Evolutionary conservation across 2,888 invertebrate genomes (phyloP).

Genomic region (Eurytoma adleriae): DNA sequence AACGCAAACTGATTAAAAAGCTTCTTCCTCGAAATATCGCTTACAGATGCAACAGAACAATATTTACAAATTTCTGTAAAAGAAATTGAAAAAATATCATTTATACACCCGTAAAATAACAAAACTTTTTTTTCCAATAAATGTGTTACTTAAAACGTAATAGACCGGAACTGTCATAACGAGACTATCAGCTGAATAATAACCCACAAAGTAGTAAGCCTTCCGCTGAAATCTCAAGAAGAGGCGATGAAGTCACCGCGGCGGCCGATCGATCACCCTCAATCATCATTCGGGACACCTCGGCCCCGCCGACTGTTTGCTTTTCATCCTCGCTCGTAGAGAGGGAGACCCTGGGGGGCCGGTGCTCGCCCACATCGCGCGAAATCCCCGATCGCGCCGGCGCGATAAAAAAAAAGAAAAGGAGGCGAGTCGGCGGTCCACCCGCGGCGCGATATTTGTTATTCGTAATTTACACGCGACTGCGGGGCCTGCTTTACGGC

Average conservation of each 20-base stretch:
- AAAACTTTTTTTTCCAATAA: background rate
- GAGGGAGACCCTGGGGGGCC: slow-evolving; percentile 62
- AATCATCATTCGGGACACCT: slow-evolving; percentile 1
- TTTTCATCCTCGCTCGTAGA: slow-evolving; percentile 2
- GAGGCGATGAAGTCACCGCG: background rate
- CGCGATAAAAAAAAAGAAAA: slow-evolving; percentile 63
- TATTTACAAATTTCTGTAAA: background rate
- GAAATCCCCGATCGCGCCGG: slow-evolving; percentile 67
- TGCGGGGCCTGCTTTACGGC: slow-evolving; percentile 41
- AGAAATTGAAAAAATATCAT: background rate
- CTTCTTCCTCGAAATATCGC: background rate
- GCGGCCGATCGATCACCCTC: slow-evolving; percentile 14
- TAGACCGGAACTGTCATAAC: background rate
- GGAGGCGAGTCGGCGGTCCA: slow-evolving; percentile 17
- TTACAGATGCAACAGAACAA: background rate
- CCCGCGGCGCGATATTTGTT: slow-evolving; percentile 66
- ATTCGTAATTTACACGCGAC: slow-evolving; percentile 69
- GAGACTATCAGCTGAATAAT: background rate
- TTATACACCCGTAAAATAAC: background rate
- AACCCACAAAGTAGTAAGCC: background rate
- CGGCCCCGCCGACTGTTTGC: slow-evolving; percentile 9
- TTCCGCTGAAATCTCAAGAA: background rate
- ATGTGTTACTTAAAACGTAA: background rate
- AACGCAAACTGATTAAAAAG: background rate
- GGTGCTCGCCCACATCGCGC: slow-evolving; percentile 75